Evolutionary conservation across 2,888 invertebrate genomes (phyloP).

Genomic region (Trissoscelio sp.): DNA sequence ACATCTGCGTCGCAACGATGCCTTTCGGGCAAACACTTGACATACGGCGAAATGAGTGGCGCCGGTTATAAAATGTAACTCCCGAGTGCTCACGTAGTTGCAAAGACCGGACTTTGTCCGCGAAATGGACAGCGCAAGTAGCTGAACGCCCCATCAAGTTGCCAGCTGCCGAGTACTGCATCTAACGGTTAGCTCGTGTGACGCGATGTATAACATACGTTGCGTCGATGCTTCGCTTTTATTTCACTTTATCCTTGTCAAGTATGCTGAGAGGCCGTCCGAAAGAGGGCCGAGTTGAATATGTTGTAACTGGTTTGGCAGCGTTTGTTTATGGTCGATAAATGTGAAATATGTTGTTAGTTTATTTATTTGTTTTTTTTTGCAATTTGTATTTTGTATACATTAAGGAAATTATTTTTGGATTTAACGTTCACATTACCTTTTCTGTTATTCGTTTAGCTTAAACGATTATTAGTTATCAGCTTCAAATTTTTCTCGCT

Average conservation of each 20-base stretch:
- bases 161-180: slow-evolving; percentile 10
- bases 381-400: no score
- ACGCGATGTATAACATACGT: slow-evolving; percentile 20
- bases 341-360: no score
- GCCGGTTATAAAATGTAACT: slow-evolving; percentile 48
- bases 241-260: slow-evolving; percentile 41
- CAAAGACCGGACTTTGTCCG: slow-evolving; percentile 29
- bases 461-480: no score
- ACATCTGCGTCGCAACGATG: slow-evolving; percentile 10
- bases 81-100: slow-evolving; percentile 3
- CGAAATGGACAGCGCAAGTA: slow-evolving; percentile 26
- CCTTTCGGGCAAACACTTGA: slow-evolving; percentile 39
- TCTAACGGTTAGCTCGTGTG: slow-evolving; percentile 23
- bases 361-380: no score
- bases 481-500: no score
- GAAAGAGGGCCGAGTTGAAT: slow-evolving; percentile 27
- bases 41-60: slow-evolving; percentile 41
- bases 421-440: no score
- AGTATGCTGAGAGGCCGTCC: slow-evolving; percentile 8
- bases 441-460: no score
- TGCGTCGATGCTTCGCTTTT: slow-evolving; percentile 32
- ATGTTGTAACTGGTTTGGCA: slow-evolving; percentile 6
- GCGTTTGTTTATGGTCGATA: neutral
- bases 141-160: slow-evolving; percentile 17
- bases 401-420: no score